Evolutionary conservation across 2,797 vertebrate species (phyloP).

Genomic region (Chelonia mydas): DNA sequence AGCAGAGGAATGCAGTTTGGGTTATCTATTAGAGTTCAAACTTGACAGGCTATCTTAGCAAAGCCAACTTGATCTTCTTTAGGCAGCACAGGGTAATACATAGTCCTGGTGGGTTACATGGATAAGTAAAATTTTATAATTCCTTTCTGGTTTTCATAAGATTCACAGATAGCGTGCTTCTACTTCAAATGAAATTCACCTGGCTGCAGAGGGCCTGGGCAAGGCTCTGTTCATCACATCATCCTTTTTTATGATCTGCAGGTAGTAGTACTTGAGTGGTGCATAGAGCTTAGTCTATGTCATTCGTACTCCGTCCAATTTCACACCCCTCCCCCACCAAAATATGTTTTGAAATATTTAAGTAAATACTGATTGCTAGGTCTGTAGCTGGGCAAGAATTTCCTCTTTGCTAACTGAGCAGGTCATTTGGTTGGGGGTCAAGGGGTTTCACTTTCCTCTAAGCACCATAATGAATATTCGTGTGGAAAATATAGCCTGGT

Average conservation of each 20-base stretch:
- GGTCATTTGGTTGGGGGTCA: neutral
- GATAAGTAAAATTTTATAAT: neutral
- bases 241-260: neutral
- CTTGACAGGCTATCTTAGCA: neutral
- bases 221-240: neutral
- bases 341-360: neutral
- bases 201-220: neutral
- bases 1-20: neutral
- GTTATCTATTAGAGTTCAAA: neutral
- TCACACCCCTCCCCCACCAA: neutral
- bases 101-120: neutral
- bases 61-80: neutral
- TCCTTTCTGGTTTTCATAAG: neutral
- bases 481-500: neutral
- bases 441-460: neutral
- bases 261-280: neutral
- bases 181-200: neutral
- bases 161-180: neutral
- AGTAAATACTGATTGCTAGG: neutral
- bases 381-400: neutral
- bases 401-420: neutral
- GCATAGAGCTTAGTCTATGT: neutral
- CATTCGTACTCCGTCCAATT: neutral
- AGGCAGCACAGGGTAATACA: neutral
- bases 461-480: neutral